Evolutionary conservation across 2,888 invertebrate species (phyloP), one percentile per base, ranked within the genome.

Genomic region (Ischnura elegans): DNA sequence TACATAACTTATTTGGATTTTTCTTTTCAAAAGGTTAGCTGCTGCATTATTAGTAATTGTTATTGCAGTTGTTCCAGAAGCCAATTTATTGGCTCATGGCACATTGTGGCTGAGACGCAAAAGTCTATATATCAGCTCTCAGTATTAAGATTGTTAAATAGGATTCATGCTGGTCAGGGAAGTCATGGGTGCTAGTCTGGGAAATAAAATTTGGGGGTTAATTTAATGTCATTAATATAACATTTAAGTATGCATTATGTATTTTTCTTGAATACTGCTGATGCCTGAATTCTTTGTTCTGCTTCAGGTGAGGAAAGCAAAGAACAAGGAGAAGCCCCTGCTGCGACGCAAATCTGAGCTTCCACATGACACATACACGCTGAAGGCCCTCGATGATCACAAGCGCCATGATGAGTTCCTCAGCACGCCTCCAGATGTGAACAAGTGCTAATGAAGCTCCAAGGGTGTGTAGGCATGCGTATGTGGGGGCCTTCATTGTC

Each of bases 311-410:
- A 96, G 97, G 94, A 97, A 97, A 95, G 97, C 96, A 95, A 97
- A 97, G 96, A 97, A 97, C 96, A 97, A 97, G 97, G 98, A 97
- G 96, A 98, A 98, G 96, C 99, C 99, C 93, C 97, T 99, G 95
- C 97, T 99, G 94, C 98, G 99, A 96, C 98, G 99, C 96, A 99
- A 99, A 97, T 99, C 99, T 29, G 99, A 99, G 96, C 97, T 99
- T 95, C 99, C 99, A 87, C 98, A 99, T 95, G 99, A 99, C 96
- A 97, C 98, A 95, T 97, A 98, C 96, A 99, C 99, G 93, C 98
- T 99, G 95, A 98, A 98, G 96, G 99, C 99, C 94, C 97, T 99
- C 95, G 98, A 98, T 96, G 98, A 98, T 96, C 99, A 99, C 97
- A 98, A 98, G 96, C 97, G 99, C 95, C 98, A 98, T 95, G 99